Evolutionary conservation across 1,140 invertebrate species (phyloP).

Genomic region (Phenacoccus solenopsis): DNA sequence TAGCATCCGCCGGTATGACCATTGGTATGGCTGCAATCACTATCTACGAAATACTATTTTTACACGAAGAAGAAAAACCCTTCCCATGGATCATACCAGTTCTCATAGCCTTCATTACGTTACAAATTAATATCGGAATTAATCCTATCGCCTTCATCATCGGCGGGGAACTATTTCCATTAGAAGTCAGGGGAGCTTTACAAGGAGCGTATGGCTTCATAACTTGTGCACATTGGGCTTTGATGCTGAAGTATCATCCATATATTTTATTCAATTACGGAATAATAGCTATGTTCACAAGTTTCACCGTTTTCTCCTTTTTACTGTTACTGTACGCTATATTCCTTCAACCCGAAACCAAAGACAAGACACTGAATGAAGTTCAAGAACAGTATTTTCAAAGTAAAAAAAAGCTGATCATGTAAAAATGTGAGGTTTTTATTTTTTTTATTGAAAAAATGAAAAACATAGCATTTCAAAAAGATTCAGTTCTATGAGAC

Average conservation of each 20-base stretch:
- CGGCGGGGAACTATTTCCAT: conserved; percentile 33
- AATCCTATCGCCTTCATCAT: conserved; percentile 35
- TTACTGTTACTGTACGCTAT: too few relatives aligned
- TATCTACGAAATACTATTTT: background rate
- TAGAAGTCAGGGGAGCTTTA: conserved; percentile 39
- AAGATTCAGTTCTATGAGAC: too few relatives aligned
- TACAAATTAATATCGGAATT: conserved; percentile 32
- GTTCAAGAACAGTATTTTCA: conserved; percentile 39
- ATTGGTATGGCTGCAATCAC: background rate
- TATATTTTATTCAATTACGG: conserved; percentile 34
- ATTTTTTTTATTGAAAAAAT: too few relatives aligned
- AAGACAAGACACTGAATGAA: conserved; percentile 56
- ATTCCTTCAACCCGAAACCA: conserved; percentile 63
- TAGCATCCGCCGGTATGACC: conserved; percentile 8
- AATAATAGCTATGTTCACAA: conserved; percentile 36
- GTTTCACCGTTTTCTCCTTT: conserved; percentile 34
- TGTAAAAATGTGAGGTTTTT: too few relatives aligned
- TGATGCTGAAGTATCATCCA: background rate
- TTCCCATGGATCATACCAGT: background rate
- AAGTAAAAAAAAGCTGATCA: background rate
- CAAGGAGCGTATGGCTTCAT: conserved; percentile 34
- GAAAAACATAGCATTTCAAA: too few relatives aligned
- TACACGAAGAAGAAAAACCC: background rate
- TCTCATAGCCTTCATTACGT: conserved; percentile 29
- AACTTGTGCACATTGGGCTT: background rate